phyloP scores from a whole-genome alignment of 2,113 vertebrate species.

The Hemicordylus capensis region DNA sequence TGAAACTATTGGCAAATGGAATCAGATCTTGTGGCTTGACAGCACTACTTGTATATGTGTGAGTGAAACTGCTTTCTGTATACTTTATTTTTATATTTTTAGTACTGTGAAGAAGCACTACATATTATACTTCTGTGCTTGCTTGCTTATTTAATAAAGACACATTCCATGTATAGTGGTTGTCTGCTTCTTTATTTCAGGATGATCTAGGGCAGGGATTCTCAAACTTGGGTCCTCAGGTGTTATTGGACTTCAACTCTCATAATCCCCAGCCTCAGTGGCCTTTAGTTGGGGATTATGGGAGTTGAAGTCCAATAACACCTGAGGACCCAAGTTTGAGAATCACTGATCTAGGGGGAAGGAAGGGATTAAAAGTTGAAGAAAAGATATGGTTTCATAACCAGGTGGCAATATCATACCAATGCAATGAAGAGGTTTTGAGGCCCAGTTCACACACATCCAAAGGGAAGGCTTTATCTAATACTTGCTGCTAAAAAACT shows the following conservation, averaged over 20 bases:
- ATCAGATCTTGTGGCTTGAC: constrained; percentile 66
- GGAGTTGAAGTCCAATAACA: too few species aligned
- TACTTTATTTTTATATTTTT: constrained; percentile 81
- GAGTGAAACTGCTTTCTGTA: constrained; percentile 75
- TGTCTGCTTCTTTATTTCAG: constrained; percentile 25
- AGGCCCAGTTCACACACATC: neutral
- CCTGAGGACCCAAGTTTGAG: too few species aligned
- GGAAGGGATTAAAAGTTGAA: neutral
- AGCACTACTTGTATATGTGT: constrained; percentile 67
- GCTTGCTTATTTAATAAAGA: constrained; percentile 79
- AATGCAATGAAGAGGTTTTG: neutral
- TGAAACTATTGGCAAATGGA: constrained; percentile 48
- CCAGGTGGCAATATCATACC: neutral
- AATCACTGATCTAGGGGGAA: too few species aligned
- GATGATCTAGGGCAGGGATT: too few species aligned
- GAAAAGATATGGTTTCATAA: neutral
- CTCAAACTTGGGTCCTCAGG: too few species aligned
- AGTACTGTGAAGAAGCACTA: constrained; percentile 71
- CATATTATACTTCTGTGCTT: constrained; percentile 65
- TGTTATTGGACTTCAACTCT: too few species aligned
- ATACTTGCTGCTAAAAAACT: neutral
- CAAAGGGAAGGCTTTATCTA: neutral
- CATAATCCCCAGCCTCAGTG: too few species aligned
- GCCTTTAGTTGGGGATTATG: too few species aligned
- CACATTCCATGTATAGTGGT: constrained; percentile 56